Evolutionary conservation across 53 echinoderm and acorn worm genomes (phyloP), one percentile per base, ranked within the genome.

Genomic region (Patiria pectinifera): DNA sequence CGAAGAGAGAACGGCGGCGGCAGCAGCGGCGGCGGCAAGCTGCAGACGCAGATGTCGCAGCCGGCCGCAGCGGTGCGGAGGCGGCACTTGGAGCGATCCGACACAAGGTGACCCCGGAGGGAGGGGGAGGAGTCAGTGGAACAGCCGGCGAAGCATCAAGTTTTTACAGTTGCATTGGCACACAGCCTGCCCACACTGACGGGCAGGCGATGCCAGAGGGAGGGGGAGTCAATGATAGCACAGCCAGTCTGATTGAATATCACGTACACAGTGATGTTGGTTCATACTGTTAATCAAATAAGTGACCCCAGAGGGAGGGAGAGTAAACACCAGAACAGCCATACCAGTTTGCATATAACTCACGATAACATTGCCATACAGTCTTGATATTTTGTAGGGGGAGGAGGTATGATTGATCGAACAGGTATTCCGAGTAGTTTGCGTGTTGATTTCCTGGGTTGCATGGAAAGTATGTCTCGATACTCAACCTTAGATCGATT

Each of bases 61-160:
- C 74, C 72, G 22, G 70, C 76, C 15, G 62, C 44, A 26, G 80
- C 83, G 47, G 62, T 46, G n/a, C 79, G 83, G 12, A 62, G 83
- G 15, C 62, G 93, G 14, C 60, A 80, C 24, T 11, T 90, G 22
- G 45, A 92, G 22, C 71, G 91, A 69, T 74, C 74, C 0, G 74
- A 96, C 62, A 92, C 91, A 53, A 96, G 95, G 92, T 96, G 96
- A 96, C 96, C 90, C 60, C 48, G 45, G 76, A 35, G 80, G 89
- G 80, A 79, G 77, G 77, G 22, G 11, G 49, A 2, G 75, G n/a
- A 71, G 44, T 70, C 19, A 44, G 70, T 48, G 23, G 72, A 77
- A 88, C 59, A 88, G 87, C 87, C 71, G 35, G 35, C 35, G 35
- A 0, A 35, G 76, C 25, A 76, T 35, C 35, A 35, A 35, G 35